Conservation (phyloP, 1,140 invertebrate species). For the Drosophila insularis region DNA sequence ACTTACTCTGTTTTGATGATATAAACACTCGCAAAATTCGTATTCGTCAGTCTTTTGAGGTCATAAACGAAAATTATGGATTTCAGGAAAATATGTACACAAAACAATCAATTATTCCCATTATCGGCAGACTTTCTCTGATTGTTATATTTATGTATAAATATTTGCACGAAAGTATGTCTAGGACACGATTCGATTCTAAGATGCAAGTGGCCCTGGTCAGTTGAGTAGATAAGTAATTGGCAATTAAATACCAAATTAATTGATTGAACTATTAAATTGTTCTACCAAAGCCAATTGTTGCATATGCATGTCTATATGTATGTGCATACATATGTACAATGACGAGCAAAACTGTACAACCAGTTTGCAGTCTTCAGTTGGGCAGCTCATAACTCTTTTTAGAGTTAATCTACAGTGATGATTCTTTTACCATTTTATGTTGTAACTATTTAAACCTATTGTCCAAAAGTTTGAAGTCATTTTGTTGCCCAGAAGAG, state of each 20-base stretch:
- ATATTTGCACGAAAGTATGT: background rate
- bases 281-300: background rate
- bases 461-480: too few species aligned
- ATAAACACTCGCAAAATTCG: background rate
- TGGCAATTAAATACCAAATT: constrained; percentile 9
- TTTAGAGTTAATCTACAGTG: too few species aligned
- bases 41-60: background rate
- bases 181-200: background rate
- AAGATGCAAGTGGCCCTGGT: background rate
- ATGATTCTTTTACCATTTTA: too few species aligned
- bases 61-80: background rate
- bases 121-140: too few species aligned
- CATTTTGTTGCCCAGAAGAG: too few species aligned
- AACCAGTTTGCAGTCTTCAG: too few species aligned
- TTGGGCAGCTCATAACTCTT: too few species aligned
- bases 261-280: background rate
- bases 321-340: too few species aligned
- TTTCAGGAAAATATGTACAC: background rate
- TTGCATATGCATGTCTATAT: background rate
- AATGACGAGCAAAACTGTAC: too few species aligned
- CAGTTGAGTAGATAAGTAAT: background rate
- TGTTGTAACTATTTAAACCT: too few species aligned
- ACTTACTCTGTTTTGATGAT: background rate
- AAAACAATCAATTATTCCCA: background rate
- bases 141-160: too few species aligned